A percentile compares a stretch with the other conserved stretches of the same genome.
phyloP scores from a whole-genome alignment of 2,797 vertebrate species.

The Hypotaenidia philippensis region DNA sequence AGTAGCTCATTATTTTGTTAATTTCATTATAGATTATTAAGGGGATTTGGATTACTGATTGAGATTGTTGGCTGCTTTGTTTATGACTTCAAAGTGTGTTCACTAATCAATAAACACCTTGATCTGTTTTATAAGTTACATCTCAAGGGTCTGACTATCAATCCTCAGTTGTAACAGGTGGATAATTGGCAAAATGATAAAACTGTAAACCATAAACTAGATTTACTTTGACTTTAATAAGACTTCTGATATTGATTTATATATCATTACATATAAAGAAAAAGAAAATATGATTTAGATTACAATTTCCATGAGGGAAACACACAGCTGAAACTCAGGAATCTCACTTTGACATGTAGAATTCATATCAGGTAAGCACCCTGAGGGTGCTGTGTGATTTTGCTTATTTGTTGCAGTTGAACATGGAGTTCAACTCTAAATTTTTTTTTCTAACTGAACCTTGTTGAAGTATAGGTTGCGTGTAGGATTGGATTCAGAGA shows the following conservation, averaged over 20 bases:
- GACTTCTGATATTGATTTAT: background rate
- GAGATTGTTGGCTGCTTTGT: background rate
- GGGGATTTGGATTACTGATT: background rate
- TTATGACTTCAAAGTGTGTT: background rate
- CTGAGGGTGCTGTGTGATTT: background rate
- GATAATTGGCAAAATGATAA: background rate
- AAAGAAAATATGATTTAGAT: background rate
- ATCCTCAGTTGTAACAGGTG: background rate
- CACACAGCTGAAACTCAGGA: background rate
- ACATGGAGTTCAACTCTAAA: background rate
- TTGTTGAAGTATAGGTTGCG: background rate
- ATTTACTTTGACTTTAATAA: background rate
- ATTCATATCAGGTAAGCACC: background rate
- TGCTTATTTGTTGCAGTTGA: background rate
- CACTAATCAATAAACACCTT: background rate
- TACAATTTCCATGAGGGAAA: background rate
- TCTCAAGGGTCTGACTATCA: background rate
- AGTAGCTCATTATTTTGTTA: background rate
- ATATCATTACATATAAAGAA: background rate
- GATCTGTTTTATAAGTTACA: background rate
- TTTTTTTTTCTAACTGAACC: background rate
- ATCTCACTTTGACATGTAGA: background rate
- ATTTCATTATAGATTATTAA: background rate
- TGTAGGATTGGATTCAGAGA: background rate
- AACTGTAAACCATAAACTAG: background rate